phyloP scores from a whole-genome alignment of 2,888 invertebrate genomes.

The Arge pagana region DNA sequence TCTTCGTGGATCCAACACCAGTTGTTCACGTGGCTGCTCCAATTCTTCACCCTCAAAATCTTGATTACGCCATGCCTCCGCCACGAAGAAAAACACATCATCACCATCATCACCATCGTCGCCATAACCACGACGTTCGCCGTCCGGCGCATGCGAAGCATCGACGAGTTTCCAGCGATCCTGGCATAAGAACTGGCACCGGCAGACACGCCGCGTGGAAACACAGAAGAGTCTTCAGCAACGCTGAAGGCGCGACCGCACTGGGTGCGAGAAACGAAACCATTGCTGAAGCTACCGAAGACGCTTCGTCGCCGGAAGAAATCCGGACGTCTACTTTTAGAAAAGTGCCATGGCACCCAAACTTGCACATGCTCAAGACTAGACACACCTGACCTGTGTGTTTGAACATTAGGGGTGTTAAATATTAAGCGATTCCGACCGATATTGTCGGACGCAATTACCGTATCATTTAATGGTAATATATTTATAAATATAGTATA shows the following conservation, averaged over 20 bases:
- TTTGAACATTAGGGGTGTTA: constrained; percentile 14
- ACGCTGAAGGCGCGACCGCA: constrained; percentile 31
- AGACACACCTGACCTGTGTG: constrained; percentile 42
- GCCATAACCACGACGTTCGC: constrained; percentile 27
- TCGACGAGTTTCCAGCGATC: constrained; percentile 45
- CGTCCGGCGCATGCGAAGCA: constrained; percentile 31
- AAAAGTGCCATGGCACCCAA: constrained; percentile 60
- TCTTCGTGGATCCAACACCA: constrained; percentile 46
- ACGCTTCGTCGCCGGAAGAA: constrained; percentile 34
- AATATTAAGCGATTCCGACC: no score
- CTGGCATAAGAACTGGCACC: constrained; percentile 33
- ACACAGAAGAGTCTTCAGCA: constrained; percentile 44
- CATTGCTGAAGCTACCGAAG: constrained; percentile 34
- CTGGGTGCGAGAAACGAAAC: constrained; percentile 27
- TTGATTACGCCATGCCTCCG: constrained; percentile 40
- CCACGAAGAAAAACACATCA: constrained; percentile 36
- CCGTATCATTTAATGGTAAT: no score
- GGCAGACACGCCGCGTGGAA: constrained; percentile 21
- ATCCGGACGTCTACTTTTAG: constrained; percentile 51
- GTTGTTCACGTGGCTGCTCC: constrained; percentile 34
- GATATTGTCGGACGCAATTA: no score
- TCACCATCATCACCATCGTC: constrained; percentile 33
- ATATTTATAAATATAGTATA: no score
- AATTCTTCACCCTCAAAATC: constrained; percentile 30
- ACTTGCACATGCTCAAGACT: constrained; percentile 58